phyloP scores from a whole-genome alignment of 1,140 invertebrate genomes.

The Armadillidium nasatum region DNA sequence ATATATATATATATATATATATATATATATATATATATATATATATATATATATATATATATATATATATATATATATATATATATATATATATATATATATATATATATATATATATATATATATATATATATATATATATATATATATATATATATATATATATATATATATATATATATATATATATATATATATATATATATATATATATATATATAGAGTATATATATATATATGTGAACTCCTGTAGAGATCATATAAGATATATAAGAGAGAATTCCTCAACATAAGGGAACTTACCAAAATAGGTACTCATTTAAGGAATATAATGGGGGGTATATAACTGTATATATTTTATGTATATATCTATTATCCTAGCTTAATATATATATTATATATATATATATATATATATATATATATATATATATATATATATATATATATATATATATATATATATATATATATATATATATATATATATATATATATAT shows the following conservation, averaged over 20 bases:
- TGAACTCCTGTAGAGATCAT: no score
- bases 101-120: constrained; percentile 20
- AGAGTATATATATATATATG: constrained; percentile 16
- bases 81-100: constrained; percentile 18
- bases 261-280: background rate
- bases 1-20: constrained; percentile 20
- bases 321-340: no score
- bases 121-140: constrained; percentile 17
- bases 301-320: no score
- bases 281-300: no score
- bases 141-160: constrained; percentile 2
- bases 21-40: constrained; percentile 17
- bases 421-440: background rate
- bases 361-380: no score
- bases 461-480: constrained; percentile 18
- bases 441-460: constrained; percentile 12
- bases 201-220: constrained; percentile 20
- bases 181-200: constrained; percentile 18
- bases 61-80: constrained; percentile 9
- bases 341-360: no score
- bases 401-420: background rate
- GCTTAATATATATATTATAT: no score
- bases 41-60: constrained; percentile 2
- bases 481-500: constrained; percentile 10
- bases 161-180: constrained; percentile 9